Percentiles rank a stretch among this genome's conserved stretches.
These are phyloP conservation scores for Tenthredo livida DNA, from an alignment of 2,888 invertebrate genomes.

Conservation along the genomic window DNA sequence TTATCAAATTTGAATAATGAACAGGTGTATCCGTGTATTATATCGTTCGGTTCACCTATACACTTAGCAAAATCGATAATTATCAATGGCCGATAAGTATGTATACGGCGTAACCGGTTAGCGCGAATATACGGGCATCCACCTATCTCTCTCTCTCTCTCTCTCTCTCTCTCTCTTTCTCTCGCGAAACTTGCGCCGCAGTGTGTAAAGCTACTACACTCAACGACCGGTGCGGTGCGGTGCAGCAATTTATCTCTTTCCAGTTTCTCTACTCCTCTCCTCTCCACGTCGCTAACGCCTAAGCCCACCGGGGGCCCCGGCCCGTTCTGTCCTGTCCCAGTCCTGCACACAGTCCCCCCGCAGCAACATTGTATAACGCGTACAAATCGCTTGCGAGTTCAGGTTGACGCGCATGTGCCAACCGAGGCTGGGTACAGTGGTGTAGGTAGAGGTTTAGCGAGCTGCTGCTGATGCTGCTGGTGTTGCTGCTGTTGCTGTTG, in stretches of 20 bases:
- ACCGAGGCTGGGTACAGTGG: background rate
- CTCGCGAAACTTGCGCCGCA: background rate
- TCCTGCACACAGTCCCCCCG: background rate
- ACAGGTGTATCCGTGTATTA: background rate
- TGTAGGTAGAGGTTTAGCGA: background rate
- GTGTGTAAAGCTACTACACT: background rate
- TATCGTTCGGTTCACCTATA: background rate
- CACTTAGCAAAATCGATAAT: background rate
- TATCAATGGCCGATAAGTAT: slow-evolving; percentile 19
- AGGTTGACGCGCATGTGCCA: slow-evolving; percentile 13
- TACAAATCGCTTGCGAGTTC: background rate
- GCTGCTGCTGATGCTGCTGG: background rate
- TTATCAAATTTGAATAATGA: background rate
- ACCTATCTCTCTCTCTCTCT: background rate
- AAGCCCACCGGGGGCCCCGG: background rate
- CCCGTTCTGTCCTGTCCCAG: background rate
- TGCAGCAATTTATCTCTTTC: slow-evolving; percentile 2
- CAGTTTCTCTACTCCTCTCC: background rate
- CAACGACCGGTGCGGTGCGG: background rate
- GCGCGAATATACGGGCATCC: background rate
- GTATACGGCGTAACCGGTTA: background rate
- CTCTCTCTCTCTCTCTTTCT: background rate
- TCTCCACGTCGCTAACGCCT: background rate
- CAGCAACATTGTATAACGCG: slow-evolving; percentile 6
- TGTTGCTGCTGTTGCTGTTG: background rate